A percentile compares a stretch with the other conserved stretches of the same genome.
These are phyloP conservation scores for Pyrrhia umbra DNA, from an alignment of 2,888 invertebrate genomes.

Conservation along the genomic window DNA sequence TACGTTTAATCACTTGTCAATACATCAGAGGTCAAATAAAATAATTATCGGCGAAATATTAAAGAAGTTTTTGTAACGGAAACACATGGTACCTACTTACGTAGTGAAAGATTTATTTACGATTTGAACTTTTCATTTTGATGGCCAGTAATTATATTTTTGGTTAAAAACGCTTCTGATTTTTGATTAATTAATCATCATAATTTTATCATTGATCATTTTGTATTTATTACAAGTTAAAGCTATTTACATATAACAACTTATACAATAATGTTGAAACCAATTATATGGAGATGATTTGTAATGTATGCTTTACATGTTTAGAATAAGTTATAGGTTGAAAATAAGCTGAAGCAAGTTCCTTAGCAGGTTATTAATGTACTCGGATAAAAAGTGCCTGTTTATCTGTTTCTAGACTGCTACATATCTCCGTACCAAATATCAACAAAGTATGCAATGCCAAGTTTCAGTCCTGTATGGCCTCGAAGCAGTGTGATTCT, in stretches of 20 bases:
- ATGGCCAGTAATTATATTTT: conserved; percentile 55
- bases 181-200: conserved; percentile 55
- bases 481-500: too few species aligned
- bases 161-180: conserved; percentile 56
- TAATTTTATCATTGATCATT: conserved; percentile 56
- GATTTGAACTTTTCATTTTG: conserved; percentile 57
- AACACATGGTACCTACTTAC: conserved; percentile 28
- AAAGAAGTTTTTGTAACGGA: conserved; percentile 37
- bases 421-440: too few species aligned
- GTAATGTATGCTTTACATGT: neutral
- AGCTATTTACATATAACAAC: conserved; percentile 51
- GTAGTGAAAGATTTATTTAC: conserved; percentile 52
- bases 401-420: too few species aligned
- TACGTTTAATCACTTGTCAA: conserved; percentile 55
- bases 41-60: conserved; percentile 45
- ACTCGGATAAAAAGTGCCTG: too few species aligned
- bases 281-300: conserved; percentile 37
- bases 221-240: conserved; percentile 36
- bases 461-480: too few species aligned
- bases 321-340: too few species aligned
- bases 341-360: too few species aligned
- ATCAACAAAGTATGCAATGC: too few species aligned
- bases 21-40: conserved; percentile 40
- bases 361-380: too few species aligned
- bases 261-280: conserved; percentile 32